Percentiles rank a stretch among this genome's conserved stretches.
Evolutionary conservation across 2,797 vertebrate species (phyloP).

Genomic region (Danio albolineatus): DNA sequence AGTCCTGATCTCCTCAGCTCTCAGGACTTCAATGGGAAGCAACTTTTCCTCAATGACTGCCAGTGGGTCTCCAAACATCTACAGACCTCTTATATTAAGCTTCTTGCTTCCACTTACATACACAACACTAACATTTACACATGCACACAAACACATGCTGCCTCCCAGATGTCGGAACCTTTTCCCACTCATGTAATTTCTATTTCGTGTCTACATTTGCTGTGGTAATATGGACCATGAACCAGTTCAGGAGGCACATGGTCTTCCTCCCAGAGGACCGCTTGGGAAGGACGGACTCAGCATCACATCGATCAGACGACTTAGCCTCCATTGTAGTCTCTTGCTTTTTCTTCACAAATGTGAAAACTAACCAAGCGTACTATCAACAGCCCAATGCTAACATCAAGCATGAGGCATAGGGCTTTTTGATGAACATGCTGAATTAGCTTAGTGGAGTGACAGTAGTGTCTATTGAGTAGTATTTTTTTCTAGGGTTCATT

Average conservation of each 20-base stretch:
- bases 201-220: conserved; percentile 38
- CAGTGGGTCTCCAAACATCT: conserved; percentile 42
- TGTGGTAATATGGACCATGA: conserved; percentile 36
- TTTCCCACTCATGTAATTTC: conserved; percentile 34
- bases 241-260: neutral
- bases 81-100: conserved; percentile 37
- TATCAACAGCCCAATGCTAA: conserved; percentile 17
- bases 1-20: conserved; percentile 60
- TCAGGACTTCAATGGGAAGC: conserved; percentile 46
- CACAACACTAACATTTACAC: conserved; percentile 33
- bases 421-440: conserved; percentile 33
- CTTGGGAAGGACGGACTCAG: conserved; percentile 14
- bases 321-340: conserved; percentile 30
- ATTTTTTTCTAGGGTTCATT: conserved; percentile 42
- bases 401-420: conserved; percentile 41
- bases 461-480: conserved; percentile 37
- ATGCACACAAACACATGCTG: conserved; percentile 34
- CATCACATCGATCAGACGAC: conserved; percentile 18
- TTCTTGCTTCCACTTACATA: conserved; percentile 37
- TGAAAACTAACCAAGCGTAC: conserved; percentile 45
- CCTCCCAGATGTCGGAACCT: conserved; percentile 36
- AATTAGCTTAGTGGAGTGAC: conserved; percentile 43
- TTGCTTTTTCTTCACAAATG: conserved; percentile 32
- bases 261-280: conserved; percentile 13
- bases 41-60: conserved; percentile 50